Evolutionary conservation across 2,113 vertebrate species (phyloP).

Genomic region (Catharus minimus): DNA sequence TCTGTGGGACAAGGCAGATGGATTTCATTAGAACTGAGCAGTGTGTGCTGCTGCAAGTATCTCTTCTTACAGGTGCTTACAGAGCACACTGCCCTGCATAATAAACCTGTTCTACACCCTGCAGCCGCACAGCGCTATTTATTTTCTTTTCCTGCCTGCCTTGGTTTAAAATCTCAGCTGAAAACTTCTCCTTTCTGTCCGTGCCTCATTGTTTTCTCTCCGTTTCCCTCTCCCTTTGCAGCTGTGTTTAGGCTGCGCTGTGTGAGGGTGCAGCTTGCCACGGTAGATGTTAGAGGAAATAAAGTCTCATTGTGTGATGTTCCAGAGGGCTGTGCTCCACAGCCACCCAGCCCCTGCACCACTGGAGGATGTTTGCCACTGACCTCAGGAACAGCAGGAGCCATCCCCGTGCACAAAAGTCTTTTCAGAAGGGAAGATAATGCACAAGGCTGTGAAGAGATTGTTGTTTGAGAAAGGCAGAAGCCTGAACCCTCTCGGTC

Average conservation of each 20-base stretch:
- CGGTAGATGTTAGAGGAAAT: neutral
- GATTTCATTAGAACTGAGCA: neutral
- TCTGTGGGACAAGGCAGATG: neutral
- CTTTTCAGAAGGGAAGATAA: constrained; percentile 49
- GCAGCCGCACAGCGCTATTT: neutral
- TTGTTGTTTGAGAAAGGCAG: neutral
- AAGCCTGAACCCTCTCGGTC: rapidly evolving
- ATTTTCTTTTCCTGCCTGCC: neutral
- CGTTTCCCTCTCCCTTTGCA: neutral
- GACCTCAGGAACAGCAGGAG: constrained; percentile 41
- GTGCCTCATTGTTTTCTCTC: neutral
- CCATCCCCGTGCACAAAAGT: neutral
- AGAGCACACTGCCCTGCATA: neutral
- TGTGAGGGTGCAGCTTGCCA: neutral
- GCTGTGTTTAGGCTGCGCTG: constrained; percentile 7
- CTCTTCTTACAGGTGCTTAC: neutral
- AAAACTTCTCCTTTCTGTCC: neutral
- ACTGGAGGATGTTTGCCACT: neutral
- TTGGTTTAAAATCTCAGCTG: neutral
- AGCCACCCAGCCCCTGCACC: neutral
- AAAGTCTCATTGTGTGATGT: constrained; percentile 22
- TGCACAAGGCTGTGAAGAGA: neutral
- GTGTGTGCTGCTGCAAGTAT: neutral
- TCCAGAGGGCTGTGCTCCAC: neutral
- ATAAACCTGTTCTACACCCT: neutral